These are phyloP conservation scores for Campaea margaritaria DNA, from an alignment of 2,888 invertebrate genomes.

Conservation along the genomic window DNA sequence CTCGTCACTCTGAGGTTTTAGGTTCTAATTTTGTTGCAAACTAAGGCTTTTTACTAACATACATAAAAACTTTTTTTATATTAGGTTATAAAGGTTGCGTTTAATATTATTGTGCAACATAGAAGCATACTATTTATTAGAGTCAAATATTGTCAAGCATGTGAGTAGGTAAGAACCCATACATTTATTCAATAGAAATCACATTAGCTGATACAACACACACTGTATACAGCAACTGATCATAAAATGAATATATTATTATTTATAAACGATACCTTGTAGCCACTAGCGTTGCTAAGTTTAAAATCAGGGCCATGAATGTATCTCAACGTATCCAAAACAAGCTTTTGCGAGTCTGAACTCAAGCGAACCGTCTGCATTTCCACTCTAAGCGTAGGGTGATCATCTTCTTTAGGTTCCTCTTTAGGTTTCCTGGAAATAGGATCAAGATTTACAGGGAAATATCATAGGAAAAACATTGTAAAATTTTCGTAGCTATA, in stretches of 20 bases:
- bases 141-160: too few relatives aligned
- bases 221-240: neutral
- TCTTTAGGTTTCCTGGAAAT: constrained; percentile 70
- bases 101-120: too few relatives aligned
- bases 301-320: constrained; percentile 90
- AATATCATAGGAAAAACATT: constrained; percentile 38
- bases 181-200: too few relatives aligned
- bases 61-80: too few relatives aligned
- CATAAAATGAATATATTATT: neutral
- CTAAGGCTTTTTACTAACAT: too few relatives aligned
- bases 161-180: too few relatives aligned
- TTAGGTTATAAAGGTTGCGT: too few relatives aligned
- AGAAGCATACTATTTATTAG: too few relatives aligned
- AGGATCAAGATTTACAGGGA: constrained; percentile 25
- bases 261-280: constrained; percentile 76
- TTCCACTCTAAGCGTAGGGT: constrained; percentile 88
- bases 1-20: too few relatives aligned
- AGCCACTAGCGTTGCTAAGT: constrained; percentile 82
- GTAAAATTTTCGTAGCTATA: constrained; percentile 34
- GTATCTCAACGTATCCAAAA: constrained; percentile 89
- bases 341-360: constrained; percentile 88
- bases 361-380: constrained; percentile 89
- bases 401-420: constrained; percentile 76
- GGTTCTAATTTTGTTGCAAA: too few relatives aligned
- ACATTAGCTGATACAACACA: neutral